A percentile compares a stretch with the other conserved stretches of the same genome.
phyloP scores from a whole-genome alignment of 2,797 vertebrate species.

The Malacoraja senta region DNA sequence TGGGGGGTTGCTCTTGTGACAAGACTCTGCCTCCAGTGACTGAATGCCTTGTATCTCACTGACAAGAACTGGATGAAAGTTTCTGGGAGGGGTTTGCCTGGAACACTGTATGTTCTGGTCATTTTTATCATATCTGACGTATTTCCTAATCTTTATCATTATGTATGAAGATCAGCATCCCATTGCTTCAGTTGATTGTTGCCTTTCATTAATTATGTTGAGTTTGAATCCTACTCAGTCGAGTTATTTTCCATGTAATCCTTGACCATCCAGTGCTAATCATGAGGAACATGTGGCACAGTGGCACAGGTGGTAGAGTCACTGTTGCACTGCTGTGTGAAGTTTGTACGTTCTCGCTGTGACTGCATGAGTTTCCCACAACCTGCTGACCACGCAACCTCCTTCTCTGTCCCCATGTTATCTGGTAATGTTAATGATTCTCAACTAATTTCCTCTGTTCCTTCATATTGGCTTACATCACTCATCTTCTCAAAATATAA shows the following conservation, averaged over 20 bases:
- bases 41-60: background rate
- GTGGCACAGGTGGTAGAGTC: too few relatives aligned
- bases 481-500: too few relatives aligned
- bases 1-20: background rate
- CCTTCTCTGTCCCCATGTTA: too few relatives aligned
- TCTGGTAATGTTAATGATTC: too few relatives aligned
- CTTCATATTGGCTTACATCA: too few relatives aligned
- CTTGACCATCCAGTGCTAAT: background rate
- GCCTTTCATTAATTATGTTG: background rate
- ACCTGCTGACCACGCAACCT: too few relatives aligned
- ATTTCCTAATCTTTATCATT: background rate
- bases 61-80: background rate
- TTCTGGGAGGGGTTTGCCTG: background rate
- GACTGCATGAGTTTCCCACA: too few relatives aligned
- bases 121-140: background rate
- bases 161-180: background rate
- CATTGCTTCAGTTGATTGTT: background rate
- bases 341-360: too few relatives aligned
- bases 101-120: background rate
- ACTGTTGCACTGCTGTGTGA: too few relatives aligned
- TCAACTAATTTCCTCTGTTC: too few relatives aligned
- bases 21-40: background rate
- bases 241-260: background rate
- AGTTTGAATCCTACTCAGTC: background rate
- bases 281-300: background rate